Percentiles rank a stretch among this genome's conserved stretches.
These are phyloP conservation scores for Orthosia incerta DNA, from an alignment of 2,888 invertebrate species.

Conservation along the genomic window DNA sequence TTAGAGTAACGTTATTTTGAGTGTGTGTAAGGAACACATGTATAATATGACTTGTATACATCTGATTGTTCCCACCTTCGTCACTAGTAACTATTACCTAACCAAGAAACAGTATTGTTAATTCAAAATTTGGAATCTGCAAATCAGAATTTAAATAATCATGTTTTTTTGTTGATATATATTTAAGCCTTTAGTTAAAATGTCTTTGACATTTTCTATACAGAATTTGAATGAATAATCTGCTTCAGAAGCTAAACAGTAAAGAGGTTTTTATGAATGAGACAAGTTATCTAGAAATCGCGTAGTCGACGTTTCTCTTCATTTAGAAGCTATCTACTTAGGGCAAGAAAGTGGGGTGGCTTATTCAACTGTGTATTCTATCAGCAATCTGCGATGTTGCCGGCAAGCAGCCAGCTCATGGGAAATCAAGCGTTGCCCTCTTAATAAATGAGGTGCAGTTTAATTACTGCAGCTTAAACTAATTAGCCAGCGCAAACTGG, in stretches of 20 bases:
- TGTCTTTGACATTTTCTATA: no score
- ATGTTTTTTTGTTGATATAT: no score
- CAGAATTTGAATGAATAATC: no score
- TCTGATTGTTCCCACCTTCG: no score
- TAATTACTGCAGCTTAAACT: slow-evolving; percentile 32
- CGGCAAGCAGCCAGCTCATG: slow-evolving; percentile 27
- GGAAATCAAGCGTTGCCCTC: slow-evolving; percentile 45
- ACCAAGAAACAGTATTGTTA: no score
- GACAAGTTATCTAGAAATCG: neutral
- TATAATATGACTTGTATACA: no score
- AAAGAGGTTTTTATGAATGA: neutral
- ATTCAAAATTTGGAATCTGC: neutral
- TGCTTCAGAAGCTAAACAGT: no score
- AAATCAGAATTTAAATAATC: neutral
- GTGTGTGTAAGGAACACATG: no score
- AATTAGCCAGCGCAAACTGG: slow-evolving; percentile 13
- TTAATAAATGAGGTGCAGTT: slow-evolving; percentile 41
- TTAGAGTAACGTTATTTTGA: no score
- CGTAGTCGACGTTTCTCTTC: neutral
- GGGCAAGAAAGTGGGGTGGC: neutral
- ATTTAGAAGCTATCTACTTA: neutral
- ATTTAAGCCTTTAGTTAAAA: no score
- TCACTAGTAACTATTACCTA: no score
- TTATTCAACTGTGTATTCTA: neutral
- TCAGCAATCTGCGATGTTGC: slow-evolving; percentile 8